A percentile compares a stretch with the other conserved stretches of the same genome.
phyloP scores from a whole-genome alignment of 2,888 invertebrate genomes.

The Harpalus rubripes region DNA sequence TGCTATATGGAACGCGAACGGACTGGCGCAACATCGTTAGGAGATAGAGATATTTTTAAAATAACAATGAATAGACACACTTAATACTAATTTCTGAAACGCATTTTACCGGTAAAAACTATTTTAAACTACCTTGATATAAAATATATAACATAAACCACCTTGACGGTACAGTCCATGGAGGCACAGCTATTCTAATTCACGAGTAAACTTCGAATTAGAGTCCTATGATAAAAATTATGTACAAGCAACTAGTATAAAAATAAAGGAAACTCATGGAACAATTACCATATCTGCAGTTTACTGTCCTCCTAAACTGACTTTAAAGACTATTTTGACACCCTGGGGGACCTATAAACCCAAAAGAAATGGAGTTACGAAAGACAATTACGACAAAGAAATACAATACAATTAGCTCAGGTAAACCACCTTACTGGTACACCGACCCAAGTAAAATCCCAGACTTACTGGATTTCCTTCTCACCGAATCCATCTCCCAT shows the following conservation, averaged over 20 bases:
- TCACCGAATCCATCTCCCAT: too few species aligned
- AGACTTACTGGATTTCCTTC: too few species aligned
- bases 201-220: constrained; percentile 54
- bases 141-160: constrained; percentile 60
- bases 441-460: too few species aligned
- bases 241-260: constrained; percentile 55
- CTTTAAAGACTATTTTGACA: too few species aligned
- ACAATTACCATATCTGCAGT: constrained; percentile 51
- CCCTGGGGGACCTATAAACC: background rate
- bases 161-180: constrained; percentile 62
- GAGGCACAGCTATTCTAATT: constrained; percentile 66
- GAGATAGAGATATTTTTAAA: too few species aligned
- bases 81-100: too few species aligned
- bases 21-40: too few species aligned
- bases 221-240: constrained; percentile 21
- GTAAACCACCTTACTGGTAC: too few species aligned
- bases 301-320: constrained; percentile 58
- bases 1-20: constrained; percentile 3
- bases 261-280: constrained; percentile 50
- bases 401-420: too few species aligned
- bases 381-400: too few species aligned
- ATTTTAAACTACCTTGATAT: constrained; percentile 64
- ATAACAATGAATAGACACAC: too few species aligned
- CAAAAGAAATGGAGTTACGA: too few species aligned
- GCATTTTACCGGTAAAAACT: constrained; percentile 43